These are phyloP conservation scores for Drosophila nigrodunni DNA, from an alignment of 1,140 invertebrate species.

Conservation along the genomic window DNA sequence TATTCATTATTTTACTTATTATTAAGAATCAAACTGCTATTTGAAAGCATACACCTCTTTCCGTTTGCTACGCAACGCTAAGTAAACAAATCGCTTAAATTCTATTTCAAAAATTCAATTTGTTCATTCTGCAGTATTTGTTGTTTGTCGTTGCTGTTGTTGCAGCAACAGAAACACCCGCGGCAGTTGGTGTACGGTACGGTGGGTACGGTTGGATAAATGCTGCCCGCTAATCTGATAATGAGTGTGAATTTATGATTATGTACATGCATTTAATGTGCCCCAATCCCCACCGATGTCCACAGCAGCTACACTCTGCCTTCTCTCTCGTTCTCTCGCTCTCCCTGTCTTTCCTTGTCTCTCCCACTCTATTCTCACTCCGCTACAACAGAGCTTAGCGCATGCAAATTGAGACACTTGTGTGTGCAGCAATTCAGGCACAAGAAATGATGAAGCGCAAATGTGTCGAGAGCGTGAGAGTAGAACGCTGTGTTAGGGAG, in stretches of 20 bases:
- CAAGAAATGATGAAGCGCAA: not conserved
- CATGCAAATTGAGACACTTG: conserved; percentile 80
- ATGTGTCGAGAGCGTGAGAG: not conserved
- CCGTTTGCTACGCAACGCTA: too few species aligned
- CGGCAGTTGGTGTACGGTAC: not conserved
- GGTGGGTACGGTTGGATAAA: not conserved
- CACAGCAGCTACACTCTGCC: not conserved
- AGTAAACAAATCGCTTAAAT: conserved; percentile 42
- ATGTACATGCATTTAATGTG: conserved; percentile 77
- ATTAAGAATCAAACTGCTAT: not conserved
- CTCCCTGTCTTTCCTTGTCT: not conserved
- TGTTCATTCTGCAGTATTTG: conserved; percentile 30
- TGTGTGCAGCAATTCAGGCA: conserved; percentile 51
- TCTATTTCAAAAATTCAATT: conserved; percentile 69
- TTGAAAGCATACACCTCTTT: not conserved
- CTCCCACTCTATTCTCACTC: not conserved
- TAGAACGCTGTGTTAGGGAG: not conserved
- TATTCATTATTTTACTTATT: not conserved
- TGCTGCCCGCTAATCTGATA: conserved; percentile 72
- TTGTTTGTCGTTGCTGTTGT: conserved; percentile 17
- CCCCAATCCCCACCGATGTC: conserved; percentile 8
- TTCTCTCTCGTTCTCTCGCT: not conserved
- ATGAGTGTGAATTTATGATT: conserved; percentile 82
- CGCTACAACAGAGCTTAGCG: conserved; percentile 48
- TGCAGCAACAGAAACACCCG: conserved; percentile 1